A percentile compares a stretch with the other conserved stretches of the same genome.
These are phyloP conservation scores for Hyperoplus immaculatus DNA, from an alignment of 2,797 vertebrate genomes.

Conservation along the genomic window DNA sequence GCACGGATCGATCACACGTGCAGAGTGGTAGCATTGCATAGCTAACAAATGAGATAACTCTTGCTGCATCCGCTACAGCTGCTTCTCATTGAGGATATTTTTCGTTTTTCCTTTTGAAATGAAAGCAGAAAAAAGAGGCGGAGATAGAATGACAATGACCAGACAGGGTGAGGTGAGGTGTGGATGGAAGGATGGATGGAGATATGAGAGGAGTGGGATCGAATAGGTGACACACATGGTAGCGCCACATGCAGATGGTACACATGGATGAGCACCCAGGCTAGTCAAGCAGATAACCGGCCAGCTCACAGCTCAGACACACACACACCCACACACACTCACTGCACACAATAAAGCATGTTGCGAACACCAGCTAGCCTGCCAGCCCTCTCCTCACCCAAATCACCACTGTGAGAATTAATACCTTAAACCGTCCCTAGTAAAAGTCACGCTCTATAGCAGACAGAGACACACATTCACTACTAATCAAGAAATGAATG, in stretches of 20 bases:
- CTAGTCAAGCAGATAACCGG: slow-evolving; percentile 78
- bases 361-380: slow-evolving; percentile 73
- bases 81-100: slow-evolving; percentile 61
- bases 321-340: slow-evolving; percentile 38
- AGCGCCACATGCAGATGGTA: slow-evolving; percentile 82
- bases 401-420: slow-evolving; percentile 86
- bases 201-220: slow-evolving; percentile 69
- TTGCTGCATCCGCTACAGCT: slow-evolving; percentile 39
- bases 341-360: slow-evolving; percentile 45
- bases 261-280: slow-evolving; percentile 82
- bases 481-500: slow-evolving; percentile 65
- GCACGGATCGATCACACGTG: slow-evolving; percentile 75
- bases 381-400: slow-evolving; percentile 82
- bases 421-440: slow-evolving; percentile 78
- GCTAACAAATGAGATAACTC: slow-evolving; percentile 74
- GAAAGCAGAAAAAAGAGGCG: slow-evolving; percentile 21
- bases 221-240: slow-evolving; percentile 82
- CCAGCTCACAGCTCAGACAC: slow-evolving; percentile 73
- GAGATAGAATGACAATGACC: slow-evolving; percentile 46
- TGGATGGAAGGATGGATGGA: slow-evolving; percentile 59
- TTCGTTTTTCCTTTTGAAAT: slow-evolving; percentile 38
- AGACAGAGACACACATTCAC: slow-evolving; percentile 33
- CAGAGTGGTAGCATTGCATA: slow-evolving; percentile 67
- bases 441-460: slow-evolving; percentile 44
- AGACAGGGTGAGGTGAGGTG: slow-evolving; percentile 68